Evolutionary conservation across 2,113 vertebrate genomes (phyloP).

Genomic region (Xerus inauris): DNA sequence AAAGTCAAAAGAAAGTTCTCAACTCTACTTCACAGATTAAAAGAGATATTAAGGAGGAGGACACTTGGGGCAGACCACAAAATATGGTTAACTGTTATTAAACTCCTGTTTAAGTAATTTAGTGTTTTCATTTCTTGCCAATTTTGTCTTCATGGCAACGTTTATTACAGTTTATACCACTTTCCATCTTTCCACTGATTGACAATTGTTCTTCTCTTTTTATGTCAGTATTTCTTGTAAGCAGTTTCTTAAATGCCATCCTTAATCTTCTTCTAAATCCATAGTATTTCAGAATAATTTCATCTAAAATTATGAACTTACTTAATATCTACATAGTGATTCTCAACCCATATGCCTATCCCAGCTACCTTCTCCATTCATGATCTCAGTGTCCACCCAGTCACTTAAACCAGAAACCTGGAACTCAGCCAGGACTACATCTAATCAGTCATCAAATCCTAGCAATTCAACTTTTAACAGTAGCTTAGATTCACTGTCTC

Average conservation of each 20-base stretch:
- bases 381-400: background rate
- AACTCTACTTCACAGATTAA: background rate
- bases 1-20: background rate
- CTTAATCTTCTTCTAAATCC: background rate
- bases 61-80: background rate
- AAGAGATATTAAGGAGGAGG: background rate
- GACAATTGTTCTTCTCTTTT: background rate
- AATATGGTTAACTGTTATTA: background rate
- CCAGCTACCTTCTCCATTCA: background rate
- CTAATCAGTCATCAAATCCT: background rate
- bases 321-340: background rate
- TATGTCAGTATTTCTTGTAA: background rate
- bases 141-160: background rate
- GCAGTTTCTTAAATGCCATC: background rate
- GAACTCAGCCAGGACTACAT: background rate
- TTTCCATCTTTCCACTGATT: background rate
- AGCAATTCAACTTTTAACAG: background rate
- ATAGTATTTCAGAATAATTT: background rate
- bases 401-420: background rate
- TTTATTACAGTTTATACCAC: background rate
- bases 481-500: background rate
- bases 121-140: background rate
- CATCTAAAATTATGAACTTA: background rate
- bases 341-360: background rate
- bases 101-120: background rate